Base-by-base conservation (phyloP, 2,888 invertebrate genomes). In the Polyploca ridens region DNA sequence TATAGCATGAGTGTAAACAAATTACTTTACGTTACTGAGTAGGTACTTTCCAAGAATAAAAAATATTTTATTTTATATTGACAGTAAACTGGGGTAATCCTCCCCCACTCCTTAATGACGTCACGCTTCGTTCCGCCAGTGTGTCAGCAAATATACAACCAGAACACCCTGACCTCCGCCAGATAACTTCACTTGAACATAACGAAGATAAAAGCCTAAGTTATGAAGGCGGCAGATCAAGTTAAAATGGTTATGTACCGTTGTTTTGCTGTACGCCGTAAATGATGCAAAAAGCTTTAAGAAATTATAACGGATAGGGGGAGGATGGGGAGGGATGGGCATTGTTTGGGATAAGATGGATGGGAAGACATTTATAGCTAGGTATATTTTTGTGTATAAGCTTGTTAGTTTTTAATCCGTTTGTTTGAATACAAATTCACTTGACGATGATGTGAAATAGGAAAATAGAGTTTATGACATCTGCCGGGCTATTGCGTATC, bases 221-320 rank as follows among this genome's bases (percentile, higher is more conserved):
- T 76, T 41, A 41, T 27, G 41, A 19, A 72, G 71, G 66, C 63
- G 67, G 67, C 57, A 66, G 82, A 35, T 75, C 85, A 72, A 57
- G 61, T 58, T 63, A 68, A 13, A 63, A 35, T 82, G 84, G 88
- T 63, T 62, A 58, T 49, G 14, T 38, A 64, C 68, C 66, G 73
- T 70, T 73, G 74, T 86, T 86, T 85, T 87, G 88, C 85, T 82
- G 81, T 75, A 75, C 74, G 62, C 77, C 73, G 80, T 85, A 87
- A 87, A 87, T 87, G 88, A 84, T 79, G 87, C 86, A 87, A 87
- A 86, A 87, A 86, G 86, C 78, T 75, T 75, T 75, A 79, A 84
- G 82, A 84, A 79, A 83, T 83, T 76, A 78, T 73, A 72, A 71
- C 67, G 70, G 33, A 63, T 69, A 63, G 62, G 41, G 64, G 66